These are phyloP conservation scores for Diogma glabrata DNA, from an alignment of 2,888 invertebrate species.

Conservation along the genomic window DNA sequence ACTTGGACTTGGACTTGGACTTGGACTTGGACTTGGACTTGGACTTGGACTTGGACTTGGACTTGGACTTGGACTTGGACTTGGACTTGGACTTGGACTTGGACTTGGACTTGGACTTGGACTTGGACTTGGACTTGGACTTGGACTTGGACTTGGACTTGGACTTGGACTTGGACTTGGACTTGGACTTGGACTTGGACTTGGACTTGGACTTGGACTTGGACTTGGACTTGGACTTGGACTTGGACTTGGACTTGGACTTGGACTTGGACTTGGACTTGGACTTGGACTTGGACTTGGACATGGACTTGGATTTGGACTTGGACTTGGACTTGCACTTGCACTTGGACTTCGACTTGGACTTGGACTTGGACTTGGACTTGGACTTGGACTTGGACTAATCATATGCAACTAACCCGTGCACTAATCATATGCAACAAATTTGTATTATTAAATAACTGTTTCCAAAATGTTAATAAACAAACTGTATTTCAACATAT, in stretches of 20 bases:
- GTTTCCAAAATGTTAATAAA: too few relatives aligned
- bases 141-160: background rate
- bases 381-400: slow-evolving; percentile 26
- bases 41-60: slow-evolving; percentile 12
- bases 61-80: slow-evolving; percentile 13
- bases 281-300: background rate
- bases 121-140: background rate
- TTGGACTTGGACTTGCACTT: slow-evolving; percentile 16
- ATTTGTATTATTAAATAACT: too few relatives aligned
- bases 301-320: background rate
- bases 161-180: slow-evolving; percentile 1
- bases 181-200: background rate
- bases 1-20: slow-evolving; percentile 12
- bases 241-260: background rate
- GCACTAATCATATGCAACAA: too few relatives aligned
- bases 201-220: background rate
- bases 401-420: too few relatives aligned
- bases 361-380: slow-evolving; percentile 37
- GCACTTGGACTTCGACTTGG: slow-evolving; percentile 40
- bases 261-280: background rate
- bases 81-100: slow-evolving; percentile 9
- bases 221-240: background rate
- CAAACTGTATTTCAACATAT: too few relatives aligned
- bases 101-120: background rate
- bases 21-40: slow-evolving; percentile 13